phyloP scores from a whole-genome alignment of 2,888 invertebrate genomes.

The Hypselothyrea guttata region DNA sequence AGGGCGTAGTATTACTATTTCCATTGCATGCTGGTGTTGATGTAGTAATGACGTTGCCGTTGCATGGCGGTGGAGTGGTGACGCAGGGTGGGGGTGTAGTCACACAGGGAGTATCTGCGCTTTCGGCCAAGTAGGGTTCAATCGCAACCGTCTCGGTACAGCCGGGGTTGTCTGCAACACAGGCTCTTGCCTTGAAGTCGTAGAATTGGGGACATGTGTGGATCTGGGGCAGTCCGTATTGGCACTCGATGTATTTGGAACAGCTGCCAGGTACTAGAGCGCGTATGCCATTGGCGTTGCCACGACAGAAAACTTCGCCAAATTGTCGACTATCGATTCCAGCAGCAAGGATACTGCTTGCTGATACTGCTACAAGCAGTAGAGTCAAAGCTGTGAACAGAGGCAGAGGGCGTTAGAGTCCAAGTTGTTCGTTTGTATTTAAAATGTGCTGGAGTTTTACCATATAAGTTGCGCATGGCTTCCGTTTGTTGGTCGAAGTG shows the following conservation, averaged over 20 bases:
- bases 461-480: slow-evolving; percentile 52
- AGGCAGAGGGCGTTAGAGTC: background rate
- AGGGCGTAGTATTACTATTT: slow-evolving; percentile 5
- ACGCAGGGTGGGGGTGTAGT: slow-evolving; percentile 27
- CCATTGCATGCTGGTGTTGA: slow-evolving; percentile 11
- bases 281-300: slow-evolving; percentile 61
- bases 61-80: slow-evolving; percentile 33
- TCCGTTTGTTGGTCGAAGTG: slow-evolving; percentile 8
- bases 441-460: slow-evolving; percentile 20
- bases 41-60: slow-evolving; percentile 14
- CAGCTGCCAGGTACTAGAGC: slow-evolving; percentile 74
- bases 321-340: slow-evolving; percentile 63
- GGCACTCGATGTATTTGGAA: slow-evolving; percentile 69
- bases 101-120: slow-evolving; percentile 16
- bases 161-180: slow-evolving; percentile 57
- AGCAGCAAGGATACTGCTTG: slow-evolving; percentile 45
- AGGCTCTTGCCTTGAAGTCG: slow-evolving; percentile 49
- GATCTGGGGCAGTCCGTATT: slow-evolving; percentile 47
- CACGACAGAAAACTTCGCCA: slow-evolving; percentile 60
- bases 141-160: slow-evolving; percentile 46
- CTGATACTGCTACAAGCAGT: slow-evolving; percentile 47
- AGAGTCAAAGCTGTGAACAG: slow-evolving; percentile 43
- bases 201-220: slow-evolving; percentile 60
- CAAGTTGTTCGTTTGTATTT: background rate
- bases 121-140: background rate